Percentiles rank a stretch among this genome's conserved stretches.
Conservation (phyloP, 2,797 vertebrate species). For the Urosaurus nigricauda region DNA sequence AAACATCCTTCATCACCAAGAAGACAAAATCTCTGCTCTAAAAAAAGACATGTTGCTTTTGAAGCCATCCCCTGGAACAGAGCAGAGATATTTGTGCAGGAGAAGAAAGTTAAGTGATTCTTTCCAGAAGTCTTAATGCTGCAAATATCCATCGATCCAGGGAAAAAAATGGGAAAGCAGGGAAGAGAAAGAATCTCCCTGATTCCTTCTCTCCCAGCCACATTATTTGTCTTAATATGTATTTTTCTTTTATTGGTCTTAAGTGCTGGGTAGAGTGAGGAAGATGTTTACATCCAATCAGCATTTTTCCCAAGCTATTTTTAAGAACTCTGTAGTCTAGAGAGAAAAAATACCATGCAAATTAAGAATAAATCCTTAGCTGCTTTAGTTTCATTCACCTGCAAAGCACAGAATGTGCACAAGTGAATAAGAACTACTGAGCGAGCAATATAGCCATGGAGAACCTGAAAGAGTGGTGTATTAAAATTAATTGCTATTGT, state of each 20-base stretch:
- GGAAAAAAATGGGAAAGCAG: not conserved
- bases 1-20: not conserved
- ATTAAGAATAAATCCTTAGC: not conserved
- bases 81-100: not conserved
- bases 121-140: constrained; percentile 33
- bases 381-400: not conserved
- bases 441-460: not conserved
- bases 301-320: constrained; percentile 4
- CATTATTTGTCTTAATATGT: constrained; percentile 36
- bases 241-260: constrained; percentile 36
- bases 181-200: not conserved
- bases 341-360: not conserved
- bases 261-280: constrained; percentile 19
- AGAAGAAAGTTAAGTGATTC: not conserved
- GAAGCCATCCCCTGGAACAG: not conserved
- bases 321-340: not conserved
- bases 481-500: not conserved
- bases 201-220: not conserved
- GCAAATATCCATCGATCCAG: not conserved
- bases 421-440: not conserved
- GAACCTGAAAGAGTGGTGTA: not conserved
- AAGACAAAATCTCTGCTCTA: not conserved
- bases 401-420: not conserved
- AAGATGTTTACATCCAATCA: constrained; percentile 1
- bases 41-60: not conserved